These are phyloP conservation scores for Enteromius viviparus DNA, from an alignment of 2,797 vertebrate species.

Conservation along the genomic window DNA sequence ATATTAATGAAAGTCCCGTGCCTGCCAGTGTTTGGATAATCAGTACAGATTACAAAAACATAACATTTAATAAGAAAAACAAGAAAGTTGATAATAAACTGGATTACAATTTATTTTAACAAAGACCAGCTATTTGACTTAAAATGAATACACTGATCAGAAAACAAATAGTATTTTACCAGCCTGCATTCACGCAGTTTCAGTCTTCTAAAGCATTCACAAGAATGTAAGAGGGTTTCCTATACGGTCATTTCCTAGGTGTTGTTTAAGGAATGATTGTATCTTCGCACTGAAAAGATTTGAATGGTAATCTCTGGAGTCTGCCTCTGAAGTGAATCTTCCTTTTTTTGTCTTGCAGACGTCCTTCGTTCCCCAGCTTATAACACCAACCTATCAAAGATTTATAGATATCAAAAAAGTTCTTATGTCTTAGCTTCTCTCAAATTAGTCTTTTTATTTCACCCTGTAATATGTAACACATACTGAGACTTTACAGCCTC, in stretches of 20 bases:
- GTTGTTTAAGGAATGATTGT: constrained; percentile 44
- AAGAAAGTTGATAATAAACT: background rate
- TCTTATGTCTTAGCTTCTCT: background rate
- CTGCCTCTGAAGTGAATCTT: background rate
- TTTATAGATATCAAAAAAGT: background rate
- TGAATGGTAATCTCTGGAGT: constrained; percentile 61
- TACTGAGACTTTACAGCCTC: background rate
- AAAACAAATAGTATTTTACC: background rate
- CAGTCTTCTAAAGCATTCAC: background rate
- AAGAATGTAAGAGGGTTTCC: constrained; percentile 52
- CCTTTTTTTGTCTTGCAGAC: background rate
- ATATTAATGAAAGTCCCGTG: background rate
- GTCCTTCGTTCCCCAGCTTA: constrained; percentile 61
- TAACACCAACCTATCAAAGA: constrained; percentile 58
- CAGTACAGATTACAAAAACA: background rate
- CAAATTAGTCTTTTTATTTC: background rate
- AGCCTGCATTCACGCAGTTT: background rate
- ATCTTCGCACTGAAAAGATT: constrained; percentile 60
- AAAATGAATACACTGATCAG: background rate
- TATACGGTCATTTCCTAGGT: constrained; percentile 19
- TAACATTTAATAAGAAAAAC: background rate
- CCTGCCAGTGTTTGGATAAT: background rate
- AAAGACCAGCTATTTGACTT: background rate
- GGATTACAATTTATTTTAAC: background rate
- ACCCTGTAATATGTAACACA: background rate